Base-by-base conservation (phyloP, 2,888 invertebrate genomes). In the Digitonthophagus gazella region DNA sequence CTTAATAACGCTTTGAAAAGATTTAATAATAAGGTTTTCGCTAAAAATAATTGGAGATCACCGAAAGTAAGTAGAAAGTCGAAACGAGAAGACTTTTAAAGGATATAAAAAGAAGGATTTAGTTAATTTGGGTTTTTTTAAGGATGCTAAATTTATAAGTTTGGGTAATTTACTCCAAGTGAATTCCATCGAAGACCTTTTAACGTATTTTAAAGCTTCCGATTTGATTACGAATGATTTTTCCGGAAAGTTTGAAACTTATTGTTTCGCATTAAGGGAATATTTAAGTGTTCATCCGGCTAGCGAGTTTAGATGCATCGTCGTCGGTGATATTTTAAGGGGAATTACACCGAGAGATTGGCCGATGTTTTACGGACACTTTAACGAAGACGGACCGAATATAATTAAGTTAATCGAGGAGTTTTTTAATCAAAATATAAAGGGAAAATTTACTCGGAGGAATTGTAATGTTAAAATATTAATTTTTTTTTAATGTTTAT, bases 21-120 rank as follows among this genome's bases (percentile, higher is more conserved):
- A 0, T 72, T 81, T 5, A 72, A 76, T 57, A 78, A 76, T 56
- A 73, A 72, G 22, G 80, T 77, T 22, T 82, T 82, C 73, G 76
- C 80, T 2, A 82, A 81, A 75, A 81, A 80, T 68, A 82, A 82
- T 72, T 82, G 82, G 82, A 81, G 81, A 74, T 80, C 82, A 11
- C 82, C 82, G 16, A 72, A 75, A 67, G 80, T 80, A 76, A 20
- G 68, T 65, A 58, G 3, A 15, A n/a, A n/a, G n/a, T n/a, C n/a
- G n/a, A n/a, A n/a, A n/a, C n/a, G n/a, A n/a, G n/a, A n/a, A n/a
- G n/a, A n/a, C n/a, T n/a, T n/a, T n/a, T n/a, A n/a, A n/a, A n/a
- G n/a, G n/a, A n/a, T n/a, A n/a, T 58, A 18, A 22, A 15, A n/a
- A 20, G 6, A 61, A 19, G 58, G 8, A 64, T 58, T 58, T 20